phyloP scores from a whole-genome alignment of 2,113 vertebrate genomes.

The Apus apus region DNA sequence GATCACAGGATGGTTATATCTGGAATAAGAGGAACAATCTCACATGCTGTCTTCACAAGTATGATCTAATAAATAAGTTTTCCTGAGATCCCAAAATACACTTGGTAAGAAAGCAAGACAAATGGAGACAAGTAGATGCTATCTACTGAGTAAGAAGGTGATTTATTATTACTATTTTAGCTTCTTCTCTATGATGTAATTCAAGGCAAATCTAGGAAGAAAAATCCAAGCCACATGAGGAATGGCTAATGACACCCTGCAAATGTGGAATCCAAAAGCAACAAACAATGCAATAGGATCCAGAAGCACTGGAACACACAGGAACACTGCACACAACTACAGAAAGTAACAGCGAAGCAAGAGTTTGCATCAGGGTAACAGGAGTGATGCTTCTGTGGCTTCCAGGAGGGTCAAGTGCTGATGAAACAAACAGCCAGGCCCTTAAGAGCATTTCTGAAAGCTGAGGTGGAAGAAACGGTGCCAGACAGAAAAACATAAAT shows the following conservation, averaged over 20 bases:
- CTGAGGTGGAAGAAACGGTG: not conserved
- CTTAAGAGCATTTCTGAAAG: not conserved
- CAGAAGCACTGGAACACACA: not conserved
- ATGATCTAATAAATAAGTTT: not conserved
- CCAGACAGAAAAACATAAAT: not conserved
- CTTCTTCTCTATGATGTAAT: too few relatives aligned
- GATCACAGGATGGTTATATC: not conserved
- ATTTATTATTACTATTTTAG: not conserved
- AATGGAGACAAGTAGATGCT: not conserved
- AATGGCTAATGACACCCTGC: not conserved
- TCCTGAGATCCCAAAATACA: not conserved
- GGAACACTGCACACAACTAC: not conserved
- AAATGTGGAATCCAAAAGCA: not conserved
- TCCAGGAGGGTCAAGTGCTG: not conserved
- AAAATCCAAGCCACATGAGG: not conserved
- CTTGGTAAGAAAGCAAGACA: not conserved
- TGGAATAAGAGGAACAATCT: not conserved
- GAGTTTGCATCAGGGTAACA: not conserved
- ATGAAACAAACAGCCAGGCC: not conserved
- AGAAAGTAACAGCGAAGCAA: not conserved
- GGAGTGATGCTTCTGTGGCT: accelerated
- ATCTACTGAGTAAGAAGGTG: not conserved
- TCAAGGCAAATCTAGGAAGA: not conserved
- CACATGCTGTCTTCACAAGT: not conserved
- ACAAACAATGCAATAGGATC: not conserved